Conservation (phyloP, 30 jellyfish, hydroid and myxozoan species). For the Chironex yamaguchii region DNA sequence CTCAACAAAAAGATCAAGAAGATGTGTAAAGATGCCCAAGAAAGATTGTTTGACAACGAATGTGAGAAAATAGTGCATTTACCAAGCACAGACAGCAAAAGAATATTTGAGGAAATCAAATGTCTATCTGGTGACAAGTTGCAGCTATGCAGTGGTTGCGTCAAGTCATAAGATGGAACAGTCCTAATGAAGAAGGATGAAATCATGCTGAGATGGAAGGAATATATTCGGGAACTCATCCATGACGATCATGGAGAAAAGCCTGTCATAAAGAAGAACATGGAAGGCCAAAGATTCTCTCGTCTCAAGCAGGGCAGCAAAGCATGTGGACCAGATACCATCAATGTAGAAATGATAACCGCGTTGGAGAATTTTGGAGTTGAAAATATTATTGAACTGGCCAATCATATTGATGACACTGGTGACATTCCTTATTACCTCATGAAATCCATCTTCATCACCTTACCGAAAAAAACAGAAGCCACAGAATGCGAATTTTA, state of each 20-base stretch:
- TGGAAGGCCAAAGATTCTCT: not conserved
- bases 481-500: slow-evolving; percentile 20
- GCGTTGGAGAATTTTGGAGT: not conserved
- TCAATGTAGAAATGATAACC: not conserved
- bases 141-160: not conserved
- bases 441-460: not conserved
- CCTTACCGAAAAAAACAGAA: slow-evolving; percentile 23
- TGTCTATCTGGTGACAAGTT: no score
- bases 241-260: not conserved
- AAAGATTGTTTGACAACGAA: no score
- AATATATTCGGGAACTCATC: not conserved
- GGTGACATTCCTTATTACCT: slow-evolving; percentile 6
- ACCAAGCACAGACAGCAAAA: no score
- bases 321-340: slow-evolving; percentile 7
- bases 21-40: no score
- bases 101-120: no score
- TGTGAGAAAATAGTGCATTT: no score
- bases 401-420: not conserved
- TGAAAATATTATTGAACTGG: not conserved
- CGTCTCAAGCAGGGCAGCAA: not conserved
- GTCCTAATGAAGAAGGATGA: not conserved
- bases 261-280: not conserved
- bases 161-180: not conserved
- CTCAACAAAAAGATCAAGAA: no score
- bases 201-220: not conserved